Base-by-base conservation (phyloP, 1,140 invertebrate species). In the Caenorhabditis briggsae region DNA sequence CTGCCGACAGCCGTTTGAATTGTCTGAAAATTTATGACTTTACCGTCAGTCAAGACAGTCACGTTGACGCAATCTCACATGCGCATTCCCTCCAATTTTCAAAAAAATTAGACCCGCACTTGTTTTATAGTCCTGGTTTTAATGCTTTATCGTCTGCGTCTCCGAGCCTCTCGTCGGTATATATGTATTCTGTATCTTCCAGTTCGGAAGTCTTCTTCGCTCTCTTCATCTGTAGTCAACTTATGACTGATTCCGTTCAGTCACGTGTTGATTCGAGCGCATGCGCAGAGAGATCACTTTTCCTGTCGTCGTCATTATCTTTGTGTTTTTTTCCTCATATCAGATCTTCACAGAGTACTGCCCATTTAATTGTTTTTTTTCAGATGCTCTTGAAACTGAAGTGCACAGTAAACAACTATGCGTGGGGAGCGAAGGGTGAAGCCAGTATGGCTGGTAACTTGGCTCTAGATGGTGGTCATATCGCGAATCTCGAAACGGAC, bases 21-120 rank as follows among this genome's bases (percentile, higher is more conserved):
- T 53, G 12, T 78, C 70, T 78, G 70, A 78, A 78, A 78, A 78
- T 78, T 78, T 48, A 78, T n/a, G 70, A 23, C 46, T 25, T 41
- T 70, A 43, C 16, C 20, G 18, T 70, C 16, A 70, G 14, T 46
- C 16, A 18, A 70, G 41, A 18, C 33, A 70, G 64, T 70, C 64
- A 70, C 64, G 64, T 70, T 70, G 64, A 70, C 46, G 70, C 70
- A 78, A 78, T 78, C 70, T 78, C 46, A 78, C 70, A 50, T 33
- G 46, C 46, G n/a, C n/a, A 78, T 18, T 8, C 46, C 11, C 70
- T 78, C 70, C 20, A 50, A 20, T 50, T 78, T 50, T 78, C 11
- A 78, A 78, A 78, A 78, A 78, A 20, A 3, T 11, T n/a, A 78
- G 20, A 1, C 46, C 11, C 70, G 43, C 46, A 78, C 46, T 50